Conservation (phyloP, 1,140 invertebrate species). For the Cryptotermes secundus region DNA sequence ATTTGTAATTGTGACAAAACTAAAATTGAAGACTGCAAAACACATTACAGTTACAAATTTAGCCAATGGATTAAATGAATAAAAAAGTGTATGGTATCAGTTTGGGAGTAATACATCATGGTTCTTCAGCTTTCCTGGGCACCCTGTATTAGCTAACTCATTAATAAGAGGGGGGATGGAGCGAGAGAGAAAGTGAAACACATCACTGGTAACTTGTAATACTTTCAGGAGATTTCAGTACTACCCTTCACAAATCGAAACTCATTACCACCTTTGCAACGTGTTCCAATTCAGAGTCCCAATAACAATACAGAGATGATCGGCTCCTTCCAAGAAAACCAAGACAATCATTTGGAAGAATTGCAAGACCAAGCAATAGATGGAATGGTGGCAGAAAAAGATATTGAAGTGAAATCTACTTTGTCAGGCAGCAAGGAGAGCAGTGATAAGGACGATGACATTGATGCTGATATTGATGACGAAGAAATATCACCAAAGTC, state of each 20-base stretch:
- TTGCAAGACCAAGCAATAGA: not conserved
- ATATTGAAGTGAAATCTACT: not conserved
- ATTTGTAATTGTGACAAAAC: too few relatives aligned
- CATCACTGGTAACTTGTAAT: too few relatives aligned
- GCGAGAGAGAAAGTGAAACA: too few relatives aligned
- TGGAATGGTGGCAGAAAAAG: not conserved
- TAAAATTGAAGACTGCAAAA: too few relatives aligned
- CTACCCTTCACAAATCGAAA: not conserved
- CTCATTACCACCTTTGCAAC: not conserved
- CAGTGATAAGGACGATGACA: not conserved
- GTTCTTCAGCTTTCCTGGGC: too few relatives aligned
- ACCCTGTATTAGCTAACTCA: too few relatives aligned
- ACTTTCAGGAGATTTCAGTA: too few relatives aligned
- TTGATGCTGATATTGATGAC: not conserved
- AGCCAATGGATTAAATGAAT: too few relatives aligned
- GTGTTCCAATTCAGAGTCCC: conserved; percentile 6
- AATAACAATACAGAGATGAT: not conserved
- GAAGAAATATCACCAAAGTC: not conserved
- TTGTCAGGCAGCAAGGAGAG: conserved; percentile 17
- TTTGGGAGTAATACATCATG: too few relatives aligned
- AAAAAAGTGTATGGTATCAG: too few relatives aligned
- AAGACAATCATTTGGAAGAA: not conserved
- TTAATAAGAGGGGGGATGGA: too few relatives aligned
- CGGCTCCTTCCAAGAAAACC: not conserved
- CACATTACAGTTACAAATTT: too few relatives aligned